These are phyloP conservation scores for Thymelicus sylvestris DNA, from an alignment of 2,888 invertebrate species.

Conservation along the genomic window DNA sequence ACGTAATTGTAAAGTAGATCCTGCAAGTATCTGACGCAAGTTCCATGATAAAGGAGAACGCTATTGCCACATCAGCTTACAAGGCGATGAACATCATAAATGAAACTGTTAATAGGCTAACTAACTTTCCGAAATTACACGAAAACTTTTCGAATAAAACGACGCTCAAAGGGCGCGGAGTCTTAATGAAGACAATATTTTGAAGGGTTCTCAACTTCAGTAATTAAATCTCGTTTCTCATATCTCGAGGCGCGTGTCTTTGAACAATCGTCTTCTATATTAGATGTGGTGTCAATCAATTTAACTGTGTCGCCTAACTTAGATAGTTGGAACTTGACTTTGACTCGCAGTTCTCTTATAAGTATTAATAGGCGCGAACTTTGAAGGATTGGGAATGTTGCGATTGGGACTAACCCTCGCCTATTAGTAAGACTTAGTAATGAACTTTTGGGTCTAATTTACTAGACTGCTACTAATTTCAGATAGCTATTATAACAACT, in stretches of 20 bases:
- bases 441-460: constrained; percentile 25
- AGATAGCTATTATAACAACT: not conserved
- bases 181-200: constrained; percentile 81
- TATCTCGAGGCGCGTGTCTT: constrained; percentile 55
- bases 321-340: constrained; percentile 34
- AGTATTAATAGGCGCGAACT: constrained; percentile 18
- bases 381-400: constrained; percentile 19
- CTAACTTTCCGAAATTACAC: constrained; percentile 74
- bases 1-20: constrained; percentile 10
- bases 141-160: constrained; percentile 81
- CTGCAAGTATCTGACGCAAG: constrained; percentile 9
- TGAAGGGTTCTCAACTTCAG: constrained; percentile 64
- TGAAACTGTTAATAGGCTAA: constrained; percentile 70
- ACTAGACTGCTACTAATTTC: constrained; percentile 8
- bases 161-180: constrained; percentile 66
- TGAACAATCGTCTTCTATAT: constrained; percentile 61
- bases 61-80: constrained; percentile 45
- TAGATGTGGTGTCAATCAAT: constrained; percentile 62
- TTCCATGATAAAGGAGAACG: constrained; percentile 30
- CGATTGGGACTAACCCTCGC: constrained; percentile 22
- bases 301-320: constrained; percentile 46
- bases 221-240: constrained; percentile 74
- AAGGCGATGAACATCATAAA: constrained; percentile 56
- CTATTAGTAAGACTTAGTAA: constrained; percentile 20
- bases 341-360: constrained; percentile 24